Evolutionary conservation across 2,888 invertebrate species (phyloP).

Genomic region (Nomada fucata): DNA sequence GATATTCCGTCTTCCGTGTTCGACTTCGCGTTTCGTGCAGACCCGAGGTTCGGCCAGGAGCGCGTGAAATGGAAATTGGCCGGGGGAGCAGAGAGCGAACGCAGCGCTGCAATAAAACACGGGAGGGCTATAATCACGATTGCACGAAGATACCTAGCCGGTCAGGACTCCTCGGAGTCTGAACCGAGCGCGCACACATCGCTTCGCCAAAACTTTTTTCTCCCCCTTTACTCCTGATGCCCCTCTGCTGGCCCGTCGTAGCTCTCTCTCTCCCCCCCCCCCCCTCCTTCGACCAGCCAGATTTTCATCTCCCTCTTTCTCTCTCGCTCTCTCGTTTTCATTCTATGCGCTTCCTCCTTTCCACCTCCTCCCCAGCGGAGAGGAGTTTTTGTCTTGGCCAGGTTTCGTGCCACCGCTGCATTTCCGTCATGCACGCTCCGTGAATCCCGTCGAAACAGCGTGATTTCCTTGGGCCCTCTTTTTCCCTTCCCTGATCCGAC

Average conservation of each 20-base stretch:
- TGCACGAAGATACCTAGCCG: slow-evolving; percentile 67
- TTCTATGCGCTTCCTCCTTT: slow-evolving; percentile 47
- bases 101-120: slow-evolving; percentile 79
- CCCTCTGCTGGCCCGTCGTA: neutral
- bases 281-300: slow-evolving; percentile 39
- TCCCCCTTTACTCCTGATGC: slow-evolving; percentile 46
- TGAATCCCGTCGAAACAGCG: slow-evolving; percentile 69
- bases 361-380: slow-evolving; percentile 51
- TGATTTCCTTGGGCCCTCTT: slow-evolving; percentile 62
- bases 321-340: slow-evolving; percentile 44
- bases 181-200: slow-evolving; percentile 38
- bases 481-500: slow-evolving; percentile 21
- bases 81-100: slow-evolving; percentile 30
- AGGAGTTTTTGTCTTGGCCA: slow-evolving; percentile 59
- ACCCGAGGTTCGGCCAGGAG: slow-evolving; percentile 25
- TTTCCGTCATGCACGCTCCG: slow-evolving; percentile 73
- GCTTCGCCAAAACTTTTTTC: slow-evolving; percentile 49
- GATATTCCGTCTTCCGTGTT: slow-evolving; percentile 28
- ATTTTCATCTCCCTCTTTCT: slow-evolving; percentile 48
- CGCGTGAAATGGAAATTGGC: slow-evolving; percentile 56
- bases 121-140: slow-evolving; percentile 81
- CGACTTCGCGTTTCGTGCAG: slow-evolving; percentile 14
- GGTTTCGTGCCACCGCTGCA: slow-evolving; percentile 67
- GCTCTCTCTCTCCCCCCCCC: slow-evolving; percentile 4
- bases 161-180: slow-evolving; percentile 60